A percentile compares a stretch with the other conserved stretches of the same genome.
Conservation (phyloP, 2,797 vertebrate genomes). For the Anableps anableps region DNA sequence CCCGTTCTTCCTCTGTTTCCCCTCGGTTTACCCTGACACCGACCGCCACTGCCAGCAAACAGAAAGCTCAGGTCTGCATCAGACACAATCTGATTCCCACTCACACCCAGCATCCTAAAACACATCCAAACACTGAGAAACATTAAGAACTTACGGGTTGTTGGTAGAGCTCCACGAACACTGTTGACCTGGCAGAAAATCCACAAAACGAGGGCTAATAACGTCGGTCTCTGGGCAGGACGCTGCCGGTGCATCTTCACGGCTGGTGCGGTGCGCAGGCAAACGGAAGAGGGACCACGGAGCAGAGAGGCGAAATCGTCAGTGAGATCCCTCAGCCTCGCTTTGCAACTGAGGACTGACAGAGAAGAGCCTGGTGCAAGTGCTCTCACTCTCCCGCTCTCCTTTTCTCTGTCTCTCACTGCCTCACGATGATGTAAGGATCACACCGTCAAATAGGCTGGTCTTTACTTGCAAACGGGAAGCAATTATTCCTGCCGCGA, state of each 20-base stretch:
- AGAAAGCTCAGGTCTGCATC: constrained; percentile 17
- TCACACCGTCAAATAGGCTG: constrained; percentile 51
- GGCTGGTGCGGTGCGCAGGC: constrained; percentile 55
- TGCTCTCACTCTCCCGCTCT: constrained; percentile 26
- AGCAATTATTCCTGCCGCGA: constrained; percentile 41
- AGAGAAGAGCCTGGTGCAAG: constrained; percentile 56
- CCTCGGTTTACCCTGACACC: neutral
- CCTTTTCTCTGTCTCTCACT: neutral
- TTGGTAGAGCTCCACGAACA: constrained; percentile 76
- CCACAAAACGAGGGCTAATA: constrained; percentile 75
- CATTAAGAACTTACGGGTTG: constrained; percentile 80
- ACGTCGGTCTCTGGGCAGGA: constrained; percentile 68
- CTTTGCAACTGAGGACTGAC: constrained; percentile 69
- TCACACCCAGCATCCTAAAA: neutral
- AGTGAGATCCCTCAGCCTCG: constrained; percentile 61
- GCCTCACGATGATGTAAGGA: constrained; percentile 71
- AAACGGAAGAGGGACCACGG: constrained; percentile 2
- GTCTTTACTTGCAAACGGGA: constrained; percentile 22
- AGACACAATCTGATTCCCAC: neutral
- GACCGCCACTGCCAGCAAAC: neutral
- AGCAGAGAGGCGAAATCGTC: constrained; percentile 31
- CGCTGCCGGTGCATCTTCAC: constrained; percentile 76
- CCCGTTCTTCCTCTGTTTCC: neutral
- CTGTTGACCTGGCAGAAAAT: constrained; percentile 76
- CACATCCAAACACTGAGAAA: neutral